phyloP scores from a whole-genome alignment of 1,140 invertebrate species.

The Caenorhabditis latens region DNA sequence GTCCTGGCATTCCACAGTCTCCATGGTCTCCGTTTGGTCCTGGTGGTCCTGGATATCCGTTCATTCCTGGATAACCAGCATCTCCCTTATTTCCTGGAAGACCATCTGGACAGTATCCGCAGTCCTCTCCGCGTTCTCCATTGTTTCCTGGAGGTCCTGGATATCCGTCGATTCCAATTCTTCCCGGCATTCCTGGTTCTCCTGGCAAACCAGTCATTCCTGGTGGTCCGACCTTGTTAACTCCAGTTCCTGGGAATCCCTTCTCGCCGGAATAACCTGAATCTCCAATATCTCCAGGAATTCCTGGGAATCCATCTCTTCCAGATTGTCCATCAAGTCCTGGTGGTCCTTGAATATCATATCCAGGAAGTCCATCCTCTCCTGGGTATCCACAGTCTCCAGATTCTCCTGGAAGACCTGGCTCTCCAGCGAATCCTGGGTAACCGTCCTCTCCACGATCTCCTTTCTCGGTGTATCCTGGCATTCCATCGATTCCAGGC shows the following conservation, averaged over 20 bases:
- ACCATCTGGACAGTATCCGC: conserved; percentile 68
- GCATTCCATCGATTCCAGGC: conserved; percentile 70
- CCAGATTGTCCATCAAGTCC: conserved; percentile 73
- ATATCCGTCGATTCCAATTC: conserved; percentile 68
- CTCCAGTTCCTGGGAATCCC: conserved; percentile 76
- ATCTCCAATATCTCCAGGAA: conserved; percentile 76
- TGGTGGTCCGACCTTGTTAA: conserved; percentile 74
- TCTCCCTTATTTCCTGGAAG: conserved; percentile 69
- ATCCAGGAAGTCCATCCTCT: conserved; percentile 74
- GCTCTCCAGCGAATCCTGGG: conserved; percentile 65
- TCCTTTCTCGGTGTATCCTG: conserved; percentile 73
- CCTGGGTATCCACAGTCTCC: conserved; percentile 68
- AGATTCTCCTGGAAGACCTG: conserved; percentile 69
- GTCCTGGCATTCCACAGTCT: conserved; percentile 63
- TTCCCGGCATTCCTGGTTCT: conserved; percentile 73
- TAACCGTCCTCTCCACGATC: conserved; percentile 75
- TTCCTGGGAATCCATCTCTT: conserved; percentile 73
- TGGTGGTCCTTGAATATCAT: conserved; percentile 71
- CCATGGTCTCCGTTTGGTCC: conserved; percentile 66
- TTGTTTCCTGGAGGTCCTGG: conserved; percentile 65
- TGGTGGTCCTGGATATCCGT: conserved; percentile 61
- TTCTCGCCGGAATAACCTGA: conserved; percentile 71
- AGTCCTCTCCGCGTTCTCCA: conserved; percentile 65
- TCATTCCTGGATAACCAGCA: conserved; percentile 65
- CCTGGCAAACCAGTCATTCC: conserved; percentile 72